These are phyloP conservation scores for Fratercula arctica DNA, from an alignment of 2,797 vertebrate species.

Conservation along the genomic window DNA sequence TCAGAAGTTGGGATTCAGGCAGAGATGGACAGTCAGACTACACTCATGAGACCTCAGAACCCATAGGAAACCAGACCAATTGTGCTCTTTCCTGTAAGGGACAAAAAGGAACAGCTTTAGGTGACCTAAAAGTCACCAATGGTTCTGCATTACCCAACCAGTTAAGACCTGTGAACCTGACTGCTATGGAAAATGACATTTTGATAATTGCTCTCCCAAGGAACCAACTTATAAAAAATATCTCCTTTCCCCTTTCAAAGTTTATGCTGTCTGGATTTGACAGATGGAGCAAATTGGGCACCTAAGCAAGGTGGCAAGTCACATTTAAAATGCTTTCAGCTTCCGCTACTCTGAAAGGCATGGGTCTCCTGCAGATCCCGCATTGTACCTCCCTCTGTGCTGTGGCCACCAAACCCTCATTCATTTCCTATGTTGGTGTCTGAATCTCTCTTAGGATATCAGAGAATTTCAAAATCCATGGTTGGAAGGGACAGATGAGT, in stretches of 20 bases:
- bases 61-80: not conserved
- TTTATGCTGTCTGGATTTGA: not conserved
- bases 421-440: not conserved
- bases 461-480: not conserved
- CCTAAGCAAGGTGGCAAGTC: not conserved
- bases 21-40: not conserved
- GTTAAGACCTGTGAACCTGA: not conserved
- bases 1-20: not conserved
- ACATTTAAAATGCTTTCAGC: not conserved
- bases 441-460: not conserved
- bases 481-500: not conserved
- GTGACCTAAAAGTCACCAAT: not conserved
- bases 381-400: not conserved
- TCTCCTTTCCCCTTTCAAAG: not conserved
- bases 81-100: not conserved
- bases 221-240: not conserved
- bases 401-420: not conserved
- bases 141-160: not conserved
- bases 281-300: not conserved
- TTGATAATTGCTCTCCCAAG: not conserved
- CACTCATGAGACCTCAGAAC: fast-evolving
- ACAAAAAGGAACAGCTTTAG: not conserved
- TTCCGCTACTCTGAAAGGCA: not conserved
- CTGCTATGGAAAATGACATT: not conserved
- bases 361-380: not conserved